Conservation (phyloP, 1,140 invertebrate genomes). For the Potamilus streckersoni region DNA sequence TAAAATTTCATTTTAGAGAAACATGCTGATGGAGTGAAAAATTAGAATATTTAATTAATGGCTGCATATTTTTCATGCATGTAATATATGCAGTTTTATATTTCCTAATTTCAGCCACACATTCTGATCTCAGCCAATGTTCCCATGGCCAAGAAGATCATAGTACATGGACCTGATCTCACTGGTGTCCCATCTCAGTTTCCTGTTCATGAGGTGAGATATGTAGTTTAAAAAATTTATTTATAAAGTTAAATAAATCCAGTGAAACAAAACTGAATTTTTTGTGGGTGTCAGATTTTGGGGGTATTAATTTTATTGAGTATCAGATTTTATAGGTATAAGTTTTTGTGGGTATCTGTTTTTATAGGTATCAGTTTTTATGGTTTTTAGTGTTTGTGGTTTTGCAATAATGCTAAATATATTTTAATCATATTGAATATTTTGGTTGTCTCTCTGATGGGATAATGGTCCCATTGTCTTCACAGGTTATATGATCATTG, state of each 20-base stretch:
- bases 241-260: neutral
- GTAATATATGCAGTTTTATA: no score
- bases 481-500: no score
- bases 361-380: neutral
- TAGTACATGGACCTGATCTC: constrained; percentile 94
- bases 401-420: no score
- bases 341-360: neutral
- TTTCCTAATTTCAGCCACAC: constrained; percentile 74
- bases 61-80: no score
- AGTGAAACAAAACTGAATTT: neutral
- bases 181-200: constrained; percentile 98
- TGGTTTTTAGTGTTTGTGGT: no score
- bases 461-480: no score
- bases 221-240: neutral
- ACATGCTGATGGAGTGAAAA: no score
- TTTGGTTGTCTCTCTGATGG: no score
- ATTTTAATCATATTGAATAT: no score
- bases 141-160: constrained; percentile 98
- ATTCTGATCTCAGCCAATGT: constrained; percentile 98
- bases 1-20: neutral
- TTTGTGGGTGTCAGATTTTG: neutral
- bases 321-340: neutral
- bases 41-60: no score
- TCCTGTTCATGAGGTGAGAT: constrained; percentile 87
- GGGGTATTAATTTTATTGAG: neutral